Base-by-base conservation (phyloP, 1,140 invertebrate genomes). In the Bicyclus anynana region DNA sequence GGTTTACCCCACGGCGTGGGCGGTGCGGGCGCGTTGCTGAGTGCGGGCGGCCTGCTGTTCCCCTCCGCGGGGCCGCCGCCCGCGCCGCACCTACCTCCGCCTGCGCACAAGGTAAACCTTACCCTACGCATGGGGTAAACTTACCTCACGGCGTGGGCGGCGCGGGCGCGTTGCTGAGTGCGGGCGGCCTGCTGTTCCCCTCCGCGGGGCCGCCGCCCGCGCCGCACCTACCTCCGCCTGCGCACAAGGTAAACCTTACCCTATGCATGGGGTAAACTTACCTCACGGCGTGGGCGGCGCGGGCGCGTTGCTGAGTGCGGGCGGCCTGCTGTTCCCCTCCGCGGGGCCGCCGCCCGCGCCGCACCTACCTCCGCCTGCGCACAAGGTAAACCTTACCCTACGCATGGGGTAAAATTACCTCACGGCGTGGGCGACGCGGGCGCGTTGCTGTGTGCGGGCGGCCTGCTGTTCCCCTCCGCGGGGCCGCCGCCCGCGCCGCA, bases 181-280 rank as follows among this genome's bases (percentile, higher is more conserved):
- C 81, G 2, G 80, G 79, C 0, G 80, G 79, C 9, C 55, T 85
- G n/a, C 48, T 84, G 62, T 84, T 83, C 63, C 80, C 78, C 16
- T 74, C 72, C 2, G 80, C 67, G 5, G 80, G 76, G 5, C 76
- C 78, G 9, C 74, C 74, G 12, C 75, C 80, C 2, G 73, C 81
- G 2, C 82, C 84, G 5, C 84, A 84, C 40, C 49, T 84, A 16
- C 84, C 84, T 1, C 81, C 84, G 18, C 84, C 80, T 7, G 69
- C 80, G 3, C 84, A 87, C 56, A 87, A 87, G 76, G 84, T 87
- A 56, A 23, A n/a, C n/a, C n/a, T n/a, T n/a, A n/a, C n/a, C n/a
- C n/a, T n/a, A n/a, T n/a, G n/a, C n/a, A n/a, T n/a, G n/a, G n/a
- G n/a, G n/a, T n/a, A n/a, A n/a, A n/a, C n/a, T 50, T 87, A 38